Base-by-base conservation (phyloP, 2,888 invertebrate species). In the Lepidochitona cinerea region DNA sequence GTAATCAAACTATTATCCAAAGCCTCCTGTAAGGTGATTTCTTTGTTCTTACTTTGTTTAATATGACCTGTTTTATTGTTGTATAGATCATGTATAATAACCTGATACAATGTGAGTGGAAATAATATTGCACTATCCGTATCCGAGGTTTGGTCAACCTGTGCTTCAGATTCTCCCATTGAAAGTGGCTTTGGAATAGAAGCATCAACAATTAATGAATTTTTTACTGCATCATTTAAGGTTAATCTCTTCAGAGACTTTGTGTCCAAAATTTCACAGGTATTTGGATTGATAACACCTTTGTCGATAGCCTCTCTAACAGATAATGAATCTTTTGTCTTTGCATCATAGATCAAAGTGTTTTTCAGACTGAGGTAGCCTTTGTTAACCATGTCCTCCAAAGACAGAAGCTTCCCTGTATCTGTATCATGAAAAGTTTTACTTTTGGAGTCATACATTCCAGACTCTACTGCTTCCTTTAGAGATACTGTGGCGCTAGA, bases 401-500 rank as follows among this genome's bases (percentile, higher is more conserved):
- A 78, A 33, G 85, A 83, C 33, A 87, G 70, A 41, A 87, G 84
- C 74, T 87, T 86, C 69, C 82, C 82, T 75, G 77, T 75, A 12
- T 71, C 72, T 26, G 81, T 79, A 70, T 83, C 74, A 33, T 75
- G 66, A 69, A 84, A 93, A 93, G 74, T 97, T 64, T 73, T 68
- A 0, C 95, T 94, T 91, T 95, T 95, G 0, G 94, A 93, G 91
- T 97, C 96, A 65, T 95, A 75, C 59, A 82, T 52, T 18, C 79
- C 81, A 49, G 70, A 68, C 67, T 79, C 77, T 33, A 75, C 76
- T n/a, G 81, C 81, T 41, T 75, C 52, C n/a, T 67, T 54, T 3
- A 81, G 54, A 9, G 78, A 74, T 4, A 81, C 70, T 53, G 69
- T 73, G 26, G 81, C 76, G 7, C 76, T 75, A n/a, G 78, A 75